Evolutionary conservation across 1,140 invertebrate species (phyloP).

Genomic region (Penaeus vannamei): DNA sequence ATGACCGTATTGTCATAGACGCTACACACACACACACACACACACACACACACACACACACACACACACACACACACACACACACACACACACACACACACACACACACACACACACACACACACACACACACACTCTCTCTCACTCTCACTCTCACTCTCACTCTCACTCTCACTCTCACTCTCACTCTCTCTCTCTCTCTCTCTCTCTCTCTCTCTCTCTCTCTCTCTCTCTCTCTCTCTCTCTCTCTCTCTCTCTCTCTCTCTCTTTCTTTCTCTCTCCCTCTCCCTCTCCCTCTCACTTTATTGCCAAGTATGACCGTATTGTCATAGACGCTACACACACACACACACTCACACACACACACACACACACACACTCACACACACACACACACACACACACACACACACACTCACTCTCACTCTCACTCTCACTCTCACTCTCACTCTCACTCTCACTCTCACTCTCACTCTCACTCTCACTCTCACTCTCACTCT

Average conservation of each 20-base stretch:
- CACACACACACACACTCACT: too few species aligned
- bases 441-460: too few species aligned
- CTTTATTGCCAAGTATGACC: background rate
- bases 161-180: background rate
- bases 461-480: too few species aligned
- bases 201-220: background rate
- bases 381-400: too few species aligned
- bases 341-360: conserved; percentile 41
- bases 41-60: too few species aligned
- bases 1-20: too few species aligned
- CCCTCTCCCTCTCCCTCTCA: too few species aligned
- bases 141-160: background rate
- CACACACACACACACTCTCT: background rate
- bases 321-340: conserved; percentile 11
- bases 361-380: background rate
- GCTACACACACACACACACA: too few species aligned
- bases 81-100: too few species aligned
- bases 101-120: background rate
- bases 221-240: background rate
- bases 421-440: too few species aligned
- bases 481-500: too few species aligned
- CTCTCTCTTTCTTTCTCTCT: background rate
- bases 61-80: too few species aligned
- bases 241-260: background rate
- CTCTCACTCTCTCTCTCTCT: background rate